Base-by-base conservation (phyloP, 2,113 vertebrate species). In the Nerophis lumbriciformis region DNA sequence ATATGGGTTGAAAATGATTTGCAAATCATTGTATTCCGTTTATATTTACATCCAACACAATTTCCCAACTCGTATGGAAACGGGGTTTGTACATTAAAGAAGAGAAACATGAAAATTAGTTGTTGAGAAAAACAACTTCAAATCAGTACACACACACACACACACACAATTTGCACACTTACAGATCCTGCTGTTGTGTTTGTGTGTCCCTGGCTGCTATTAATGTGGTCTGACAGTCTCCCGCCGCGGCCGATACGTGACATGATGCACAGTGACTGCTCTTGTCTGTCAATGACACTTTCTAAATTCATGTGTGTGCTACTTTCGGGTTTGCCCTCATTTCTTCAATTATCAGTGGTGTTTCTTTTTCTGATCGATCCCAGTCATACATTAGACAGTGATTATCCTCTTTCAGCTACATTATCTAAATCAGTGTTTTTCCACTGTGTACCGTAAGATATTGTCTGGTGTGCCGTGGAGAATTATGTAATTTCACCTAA, bases 281-380 rank as follows among this genome's bases (percentile, higher is more conserved):
- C 8, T 16, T 3, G 14, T 69, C 68, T 75, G 66, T 55, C 73
- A 76, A 67, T 78, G 74, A 76, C 72, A 49, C 63, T 11, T 75
- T 74, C 72, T 68, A 76, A 78, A 80, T 76, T 61, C 56, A 78
- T 14, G 35, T 53, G 72, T 5, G 10, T 61, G 67, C 84, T 72
- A 62, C 65, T 66, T 75, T 73, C 21, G 53, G 51, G 74, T 66
- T 69, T 13, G 16, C 66, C 67, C 68, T 78, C 53, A 59, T 82
- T 73, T 70, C 63, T 80, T 79, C 63, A 56, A 59, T 75, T 60
- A 66, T 83, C 74, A 71, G 55, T 58, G 51, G 66, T 48, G 35
- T 37, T 66, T 59, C 47, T 42, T 71, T 77, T 49, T 65, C 71
- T 65, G 71, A 72, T 83, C 62, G 61, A 42, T 28, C 38, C 65